These are phyloP conservation scores for Drosophila siamana DNA, from an alignment of 2,888 invertebrate genomes.

Conservation along the genomic window DNA sequence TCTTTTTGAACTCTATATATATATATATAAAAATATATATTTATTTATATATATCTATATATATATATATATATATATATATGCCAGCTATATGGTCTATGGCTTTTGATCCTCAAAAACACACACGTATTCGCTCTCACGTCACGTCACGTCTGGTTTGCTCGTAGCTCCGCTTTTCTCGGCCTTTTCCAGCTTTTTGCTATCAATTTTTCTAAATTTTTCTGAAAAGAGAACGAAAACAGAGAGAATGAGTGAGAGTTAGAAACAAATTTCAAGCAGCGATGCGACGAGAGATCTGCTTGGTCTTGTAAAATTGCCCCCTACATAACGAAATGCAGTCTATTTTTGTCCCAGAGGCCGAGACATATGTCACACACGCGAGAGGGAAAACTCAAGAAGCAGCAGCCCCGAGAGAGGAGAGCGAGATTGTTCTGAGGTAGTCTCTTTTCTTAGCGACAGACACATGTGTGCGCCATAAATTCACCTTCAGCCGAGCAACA, in stretches of 20 bases:
- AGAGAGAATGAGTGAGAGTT: slow-evolving; percentile 9
- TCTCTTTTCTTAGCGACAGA: slow-evolving; percentile 32
- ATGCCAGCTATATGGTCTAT: slow-evolving; percentile 11
- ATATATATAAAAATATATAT: slow-evolving; percentile 23
- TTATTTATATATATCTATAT: background rate
- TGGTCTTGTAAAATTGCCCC: slow-evolving; percentile 66
- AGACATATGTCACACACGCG: slow-evolving; percentile 71
- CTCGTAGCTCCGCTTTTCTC: slow-evolving; percentile 13
- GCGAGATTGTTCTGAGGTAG: slow-evolving; percentile 18
- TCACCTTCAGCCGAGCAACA: slow-evolving; percentile 72
- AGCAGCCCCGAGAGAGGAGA: background rate
- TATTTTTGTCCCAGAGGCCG: slow-evolving; percentile 65
- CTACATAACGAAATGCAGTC: slow-evolving; percentile 74
- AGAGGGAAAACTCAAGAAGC: slow-evolving; percentile 13
- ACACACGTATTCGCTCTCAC: slow-evolving; percentile 15
- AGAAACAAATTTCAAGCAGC: slow-evolving; percentile 11
- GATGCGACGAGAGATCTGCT: slow-evolving; percentile 22
- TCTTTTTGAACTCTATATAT: background rate
- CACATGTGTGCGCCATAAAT: slow-evolving; percentile 78
- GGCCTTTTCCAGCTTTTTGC: slow-evolving; percentile 24
- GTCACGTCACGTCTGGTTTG: slow-evolving; percentile 3
- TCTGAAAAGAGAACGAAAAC: slow-evolving; percentile 36
- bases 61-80: slow-evolving; percentile 28
- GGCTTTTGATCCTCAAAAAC: slow-evolving; percentile 14
- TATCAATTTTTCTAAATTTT: background rate